Evolutionary conservation across 2,888 invertebrate genomes (phyloP).

Genomic region (Sussaba pulchella): DNA sequence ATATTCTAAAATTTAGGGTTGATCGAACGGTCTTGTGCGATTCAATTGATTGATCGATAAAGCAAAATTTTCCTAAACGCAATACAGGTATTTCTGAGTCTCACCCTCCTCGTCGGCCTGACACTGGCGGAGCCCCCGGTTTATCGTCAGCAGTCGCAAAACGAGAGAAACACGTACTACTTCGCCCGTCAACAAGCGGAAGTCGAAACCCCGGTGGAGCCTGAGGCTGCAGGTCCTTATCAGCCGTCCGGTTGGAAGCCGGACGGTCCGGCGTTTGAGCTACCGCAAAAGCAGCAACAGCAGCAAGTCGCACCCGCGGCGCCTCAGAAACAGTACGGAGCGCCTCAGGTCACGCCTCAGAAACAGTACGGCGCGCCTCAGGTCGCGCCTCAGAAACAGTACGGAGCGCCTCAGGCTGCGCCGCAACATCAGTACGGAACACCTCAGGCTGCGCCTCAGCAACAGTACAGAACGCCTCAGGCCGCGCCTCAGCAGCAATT

Average conservation of each 20-base stretch:
- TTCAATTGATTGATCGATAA: not conserved
- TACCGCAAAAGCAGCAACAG: conserved; percentile 79
- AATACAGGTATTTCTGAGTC: conserved; percentile 80
- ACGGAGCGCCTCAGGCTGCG: conserved; percentile 76
- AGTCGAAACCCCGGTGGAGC: conserved; percentile 52
- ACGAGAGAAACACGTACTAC: conserved; percentile 76
- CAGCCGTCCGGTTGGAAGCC: conserved; percentile 84
- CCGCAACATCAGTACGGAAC: conserved; percentile 66
- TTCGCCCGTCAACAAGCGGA: conserved; percentile 81
- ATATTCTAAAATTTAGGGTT: no score
- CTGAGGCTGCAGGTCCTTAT: conserved; percentile 81
- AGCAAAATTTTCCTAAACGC: not conserved
- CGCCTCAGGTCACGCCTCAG: conserved; percentile 51
- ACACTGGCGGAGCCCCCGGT: conserved; percentile 84
- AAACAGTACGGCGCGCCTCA: conserved; percentile 71
- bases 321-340: conserved; percentile 62
- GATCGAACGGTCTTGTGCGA: no score
- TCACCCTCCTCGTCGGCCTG: conserved; percentile 82
- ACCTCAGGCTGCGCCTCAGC: conserved; percentile 52
- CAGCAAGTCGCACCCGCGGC: conserved; percentile 76
- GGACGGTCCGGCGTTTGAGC: conserved; percentile 83
- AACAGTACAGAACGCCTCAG: conserved; percentile 68
- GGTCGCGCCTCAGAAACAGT: conserved; percentile 56
- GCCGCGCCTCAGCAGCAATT: conserved; percentile 68
- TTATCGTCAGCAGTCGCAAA: conserved; percentile 76